A percentile compares a stretch with the other conserved stretches of the same genome.
Conservation (phyloP, 2,888 invertebrate species). For the Marronus borbonicus region DNA sequence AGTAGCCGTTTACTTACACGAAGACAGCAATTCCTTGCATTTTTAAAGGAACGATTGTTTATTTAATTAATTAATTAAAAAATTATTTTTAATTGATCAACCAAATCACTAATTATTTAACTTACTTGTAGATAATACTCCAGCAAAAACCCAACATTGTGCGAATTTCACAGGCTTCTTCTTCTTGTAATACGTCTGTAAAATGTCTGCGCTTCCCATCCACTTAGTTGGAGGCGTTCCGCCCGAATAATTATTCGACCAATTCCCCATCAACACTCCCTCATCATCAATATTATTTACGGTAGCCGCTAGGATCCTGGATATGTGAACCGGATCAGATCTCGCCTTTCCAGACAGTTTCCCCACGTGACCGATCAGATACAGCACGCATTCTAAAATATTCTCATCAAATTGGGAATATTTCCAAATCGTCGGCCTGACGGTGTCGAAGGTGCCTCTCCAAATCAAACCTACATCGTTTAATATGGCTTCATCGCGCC, state of each 20-base stretch:
- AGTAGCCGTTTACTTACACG: no score
- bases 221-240: conserved; percentile 92
- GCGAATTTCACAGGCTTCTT: conserved; percentile 93
- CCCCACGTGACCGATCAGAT: conserved; percentile 82
- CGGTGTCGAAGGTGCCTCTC: conserved; percentile 88
- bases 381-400: conserved; percentile 85
- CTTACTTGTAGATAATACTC: conserved; percentile 87
- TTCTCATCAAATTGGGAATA: conserved; percentile 91
- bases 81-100: no score
- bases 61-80: no score
- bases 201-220: conserved; percentile 89
- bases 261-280: conserved; percentile 89
- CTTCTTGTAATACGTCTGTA: conserved; percentile 87
- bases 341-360: conserved; percentile 75
- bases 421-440: conserved; percentile 92
- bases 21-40: no score
- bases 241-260: conserved; percentile 89
- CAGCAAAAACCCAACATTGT: conserved; percentile 97
- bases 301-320: conserved; percentile 88
- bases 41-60: no score
- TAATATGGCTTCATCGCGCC: conserved; percentile 87
- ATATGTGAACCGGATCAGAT: conserved; percentile 84
- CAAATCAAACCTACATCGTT: conserved; percentile 92
- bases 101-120: conserved; percentile 7
- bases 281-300: conserved; percentile 91